Conservation (phyloP, 2,113 vertebrate species). For the Nestor notabilis region DNA sequence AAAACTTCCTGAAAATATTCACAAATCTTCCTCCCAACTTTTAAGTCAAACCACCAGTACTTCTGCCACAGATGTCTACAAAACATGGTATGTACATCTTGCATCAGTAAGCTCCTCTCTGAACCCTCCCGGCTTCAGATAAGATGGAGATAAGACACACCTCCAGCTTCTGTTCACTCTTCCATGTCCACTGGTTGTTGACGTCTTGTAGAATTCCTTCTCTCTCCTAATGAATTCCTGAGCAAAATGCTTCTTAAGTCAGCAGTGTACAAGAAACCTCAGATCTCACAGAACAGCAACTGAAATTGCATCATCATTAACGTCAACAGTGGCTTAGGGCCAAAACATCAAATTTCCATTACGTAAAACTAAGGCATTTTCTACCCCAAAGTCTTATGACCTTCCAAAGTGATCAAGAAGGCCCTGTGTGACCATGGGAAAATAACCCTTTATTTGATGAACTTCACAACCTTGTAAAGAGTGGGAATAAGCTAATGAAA, state of each 20-base stretch:
- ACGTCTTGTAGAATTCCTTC: neutral
- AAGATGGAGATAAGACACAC: neutral
- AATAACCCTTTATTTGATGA: neutral
- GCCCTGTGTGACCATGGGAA: neutral
- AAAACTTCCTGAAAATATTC: neutral
- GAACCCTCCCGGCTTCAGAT: neutral
- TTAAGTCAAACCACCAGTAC: neutral
- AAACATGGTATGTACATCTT: fast-evolving
- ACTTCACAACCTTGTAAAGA: neutral
- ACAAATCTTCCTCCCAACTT: neutral
- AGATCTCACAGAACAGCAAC: neutral
- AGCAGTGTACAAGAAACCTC: neutral
- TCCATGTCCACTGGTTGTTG: neutral
- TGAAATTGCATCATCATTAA: neutral
- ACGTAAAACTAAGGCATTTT: neutral
- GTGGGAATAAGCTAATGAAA: neutral
- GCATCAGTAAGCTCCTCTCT: neutral
- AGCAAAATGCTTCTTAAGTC: neutral
- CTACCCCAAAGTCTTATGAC: neutral
- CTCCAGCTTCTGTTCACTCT: neutral
- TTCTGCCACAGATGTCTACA: neutral
- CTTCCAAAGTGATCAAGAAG: neutral
- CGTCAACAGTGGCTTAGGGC: neutral
- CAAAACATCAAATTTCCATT: constrained; percentile 17
- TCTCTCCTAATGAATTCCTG: neutral